Evolutionary conservation across 2,888 invertebrate species (phyloP).

Genomic region (Drosophila kuntzei): DNA sequence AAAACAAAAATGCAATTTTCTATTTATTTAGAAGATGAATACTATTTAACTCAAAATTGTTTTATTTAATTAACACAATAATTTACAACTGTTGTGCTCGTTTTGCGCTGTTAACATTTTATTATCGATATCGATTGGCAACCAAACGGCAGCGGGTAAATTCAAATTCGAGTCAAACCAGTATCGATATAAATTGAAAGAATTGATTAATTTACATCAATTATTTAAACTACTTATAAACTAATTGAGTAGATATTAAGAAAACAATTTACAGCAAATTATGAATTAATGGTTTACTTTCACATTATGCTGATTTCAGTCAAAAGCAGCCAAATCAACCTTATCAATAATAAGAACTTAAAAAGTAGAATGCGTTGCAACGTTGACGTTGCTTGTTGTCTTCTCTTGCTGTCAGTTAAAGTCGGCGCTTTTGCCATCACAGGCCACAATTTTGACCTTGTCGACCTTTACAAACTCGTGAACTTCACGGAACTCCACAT

Average conservation of each 20-base stretch:
- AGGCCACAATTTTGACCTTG: conserved; percentile 98
- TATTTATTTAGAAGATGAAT: too few relatives aligned
- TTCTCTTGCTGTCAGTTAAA: conserved; percentile 64
- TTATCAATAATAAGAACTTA: conserved; percentile 59
- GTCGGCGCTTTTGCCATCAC: conserved; percentile 95
- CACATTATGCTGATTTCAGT: conserved; percentile 8
- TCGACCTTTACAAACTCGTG: conserved; percentile 96
- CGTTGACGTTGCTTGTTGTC: not conserved
- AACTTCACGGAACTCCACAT: conserved; percentile 98
- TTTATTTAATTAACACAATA: too few relatives aligned
- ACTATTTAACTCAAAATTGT: too few relatives aligned
- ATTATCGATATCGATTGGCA: not conserved
- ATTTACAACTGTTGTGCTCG: too few relatives aligned
- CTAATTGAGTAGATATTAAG: not conserved
- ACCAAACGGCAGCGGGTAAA: not conserved
- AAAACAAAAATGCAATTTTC: too few relatives aligned
- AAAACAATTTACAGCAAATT: conserved; percentile 29
- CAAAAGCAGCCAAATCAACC: conserved; percentile 31
- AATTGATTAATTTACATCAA: not conserved
- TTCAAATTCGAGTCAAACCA: not conserved
- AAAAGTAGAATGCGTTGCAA: conserved; percentile 40
- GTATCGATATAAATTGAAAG: not conserved
- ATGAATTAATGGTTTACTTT: conserved; percentile 53
- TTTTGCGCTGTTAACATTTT: too few relatives aligned
- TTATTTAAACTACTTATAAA: not conserved